Evolutionary conservation across 2,888 invertebrate genomes (phyloP).

Genomic region (Athalia cordata): DNA sequence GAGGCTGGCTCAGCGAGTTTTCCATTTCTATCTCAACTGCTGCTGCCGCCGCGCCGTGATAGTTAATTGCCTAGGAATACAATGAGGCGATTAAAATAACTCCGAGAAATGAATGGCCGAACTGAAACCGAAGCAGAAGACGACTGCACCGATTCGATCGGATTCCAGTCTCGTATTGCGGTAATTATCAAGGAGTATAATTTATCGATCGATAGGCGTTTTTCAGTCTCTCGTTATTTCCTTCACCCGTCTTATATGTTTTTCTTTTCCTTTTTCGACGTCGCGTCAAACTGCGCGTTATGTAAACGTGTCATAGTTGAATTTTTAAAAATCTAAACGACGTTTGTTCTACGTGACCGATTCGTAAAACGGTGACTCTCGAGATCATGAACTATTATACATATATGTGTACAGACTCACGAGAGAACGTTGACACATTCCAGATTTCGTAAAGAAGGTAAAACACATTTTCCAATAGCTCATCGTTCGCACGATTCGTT

Average conservation of each 20-base stretch:
- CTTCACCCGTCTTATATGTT: neutral
- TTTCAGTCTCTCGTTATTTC: neutral
- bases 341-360: constrained; percentile 38
- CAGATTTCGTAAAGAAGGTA: no score
- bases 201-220: neutral
- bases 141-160: neutral
- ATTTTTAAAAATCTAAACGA: no score
- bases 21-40: neutral
- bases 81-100: constrained; percentile 33
- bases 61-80: constrained; percentile 20
- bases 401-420: constrained; percentile 13
- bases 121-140: neutral
- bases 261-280: neutral
- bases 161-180: neutral
- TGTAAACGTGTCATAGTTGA: no score
- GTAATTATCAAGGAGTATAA: constrained; percentile 18
- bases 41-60: neutral
- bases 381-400: constrained; percentile 8
- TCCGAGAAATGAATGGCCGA: constrained; percentile 1
- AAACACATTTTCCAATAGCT: no score
- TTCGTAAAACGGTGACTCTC: constrained; percentile 27
- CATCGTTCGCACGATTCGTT: no score
- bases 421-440: no score
- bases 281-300: no score
- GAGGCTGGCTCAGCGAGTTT: constrained; percentile 1